Base-by-base conservation (phyloP, 2,888 invertebrate species). In the Ganaspis brasiliensis region DNA sequence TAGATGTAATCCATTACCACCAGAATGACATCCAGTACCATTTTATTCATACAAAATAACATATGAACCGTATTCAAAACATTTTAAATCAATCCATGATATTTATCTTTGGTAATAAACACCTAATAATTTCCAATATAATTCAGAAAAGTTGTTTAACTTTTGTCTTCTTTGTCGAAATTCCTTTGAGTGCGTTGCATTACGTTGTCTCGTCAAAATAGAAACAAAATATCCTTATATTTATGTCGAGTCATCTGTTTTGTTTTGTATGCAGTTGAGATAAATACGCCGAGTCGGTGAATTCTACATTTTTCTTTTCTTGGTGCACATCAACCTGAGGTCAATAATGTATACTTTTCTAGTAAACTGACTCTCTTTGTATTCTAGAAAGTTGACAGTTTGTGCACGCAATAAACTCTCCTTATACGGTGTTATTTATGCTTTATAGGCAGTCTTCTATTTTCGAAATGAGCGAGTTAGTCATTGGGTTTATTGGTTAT, bases 141-240 rank as follows among this genome's bases (percentile, higher is more conserved):
- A 16, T 52, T 52, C 19, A 16, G n/a, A 19, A 52, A 52, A 16
- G 19, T 6, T 52, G 6, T 16, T 52, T 52, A 6, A 49, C 6
- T 3, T 49, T 49, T 1, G 16, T 8, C 9, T 31, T 4, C 31
- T 31, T 52, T 19, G 16, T 6, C 9, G 52, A 52, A 52, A 52
- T 9, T 14, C 14, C 19, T 6, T 16, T 9, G 6, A 49, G 49
- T 49, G 16, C 9, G n/a, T 52, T 5, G 24, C n/a, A 71, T 59
- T 59, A 63, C 76, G 21, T 31, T 52, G 56, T 16, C 49, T 59
- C 35, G 26, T 71, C 67, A 16, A 45, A 73, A 75, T 72, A 61
- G 76, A 76, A 77, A 76, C 19, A 59, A 59, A 70, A 75, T 45
- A 52, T 57, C 16, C 19, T 55, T 45, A 40, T 61, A n/a, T 59